Conservation (phyloP, 1,140 invertebrate genomes). For the Heliconius himera region DNA sequence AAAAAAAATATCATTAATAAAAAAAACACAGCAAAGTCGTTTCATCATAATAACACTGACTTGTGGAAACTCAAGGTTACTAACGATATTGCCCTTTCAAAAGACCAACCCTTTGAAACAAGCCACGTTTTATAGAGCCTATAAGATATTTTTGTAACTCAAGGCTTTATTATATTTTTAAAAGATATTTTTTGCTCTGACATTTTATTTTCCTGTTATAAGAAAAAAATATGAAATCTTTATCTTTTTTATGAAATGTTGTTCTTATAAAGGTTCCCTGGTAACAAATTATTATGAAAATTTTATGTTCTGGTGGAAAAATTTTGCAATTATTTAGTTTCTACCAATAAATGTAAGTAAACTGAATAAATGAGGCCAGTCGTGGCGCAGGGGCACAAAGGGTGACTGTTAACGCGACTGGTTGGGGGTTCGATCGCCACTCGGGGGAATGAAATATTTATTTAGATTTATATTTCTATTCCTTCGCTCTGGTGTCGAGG, state of each 20-base stretch:
- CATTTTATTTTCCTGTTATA: constrained; percentile 11
- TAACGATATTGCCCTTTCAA: constrained; percentile 34
- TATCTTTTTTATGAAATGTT: background rate
- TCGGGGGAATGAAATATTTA: too few relatives aligned
- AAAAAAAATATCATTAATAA: background rate
- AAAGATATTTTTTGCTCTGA: background rate
- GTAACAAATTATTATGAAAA: too few relatives aligned
- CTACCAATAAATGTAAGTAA: too few relatives aligned
- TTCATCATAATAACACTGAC: constrained; percentile 16
- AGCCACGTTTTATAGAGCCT: constrained; percentile 24
- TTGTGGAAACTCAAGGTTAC: constrained; percentile 7
- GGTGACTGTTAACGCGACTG: too few relatives aligned
- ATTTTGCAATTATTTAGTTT: too few relatives aligned
- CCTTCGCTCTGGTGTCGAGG: too few relatives aligned
- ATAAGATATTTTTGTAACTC: constrained; percentile 22
- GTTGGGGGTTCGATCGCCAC: too few relatives aligned
- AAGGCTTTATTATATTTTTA: constrained; percentile 15
- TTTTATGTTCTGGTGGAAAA: too few relatives aligned
- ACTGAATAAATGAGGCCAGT: too few relatives aligned
- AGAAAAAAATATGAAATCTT: background rate
- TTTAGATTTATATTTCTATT: too few relatives aligned
- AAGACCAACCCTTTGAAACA: constrained; percentile 35
- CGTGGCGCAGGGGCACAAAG: too few relatives aligned
- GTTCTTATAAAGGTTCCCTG: too few relatives aligned
- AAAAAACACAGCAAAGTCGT: constrained; percentile 1